Conservation (phyloP, 1,140 invertebrate species). For the Zeugodacus cucurbitae region DNA sequence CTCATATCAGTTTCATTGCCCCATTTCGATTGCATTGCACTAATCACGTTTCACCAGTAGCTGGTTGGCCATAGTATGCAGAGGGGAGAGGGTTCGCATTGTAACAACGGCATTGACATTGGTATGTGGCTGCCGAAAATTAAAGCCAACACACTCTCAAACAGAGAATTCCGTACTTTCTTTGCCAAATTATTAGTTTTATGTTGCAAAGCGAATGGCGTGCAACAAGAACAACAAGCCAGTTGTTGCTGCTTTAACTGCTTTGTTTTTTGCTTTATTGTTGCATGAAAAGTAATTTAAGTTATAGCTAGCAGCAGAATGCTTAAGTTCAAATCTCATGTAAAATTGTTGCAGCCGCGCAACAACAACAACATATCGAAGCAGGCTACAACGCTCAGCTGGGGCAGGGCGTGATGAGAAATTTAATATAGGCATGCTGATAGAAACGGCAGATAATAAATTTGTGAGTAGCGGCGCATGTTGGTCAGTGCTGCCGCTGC, state of each 20-base stretch:
- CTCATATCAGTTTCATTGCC: background rate
- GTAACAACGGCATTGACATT: background rate
- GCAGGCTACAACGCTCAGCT: conserved; percentile 8
- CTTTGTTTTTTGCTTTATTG: background rate
- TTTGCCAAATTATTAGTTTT: background rate
- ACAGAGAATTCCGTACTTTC: background rate
- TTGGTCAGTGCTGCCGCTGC: background rate
- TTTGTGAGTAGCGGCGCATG: conserved; percentile 14
- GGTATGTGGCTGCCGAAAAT: background rate
- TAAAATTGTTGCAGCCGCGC: background rate
- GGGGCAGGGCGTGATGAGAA: conserved; percentile 40
- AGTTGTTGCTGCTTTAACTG: background rate
- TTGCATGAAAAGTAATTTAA: background rate
- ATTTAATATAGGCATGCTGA: conserved; percentile 40
- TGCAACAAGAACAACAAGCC: too few species aligned
- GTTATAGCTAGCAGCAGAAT: background rate
- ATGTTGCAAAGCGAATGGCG: background rate
- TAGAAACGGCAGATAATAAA: conserved; percentile 43
- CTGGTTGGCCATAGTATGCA: background rate
- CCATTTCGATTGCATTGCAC: background rate
- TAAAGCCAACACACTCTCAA: background rate
- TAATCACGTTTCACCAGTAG: conserved; percentile 24
- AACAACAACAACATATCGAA: too few species aligned
- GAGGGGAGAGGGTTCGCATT: background rate
- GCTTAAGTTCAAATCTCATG: conserved; percentile 6